Conservation (phyloP, 64 coral and sea anemone genomes). For the Acropora yongei region DNA sequence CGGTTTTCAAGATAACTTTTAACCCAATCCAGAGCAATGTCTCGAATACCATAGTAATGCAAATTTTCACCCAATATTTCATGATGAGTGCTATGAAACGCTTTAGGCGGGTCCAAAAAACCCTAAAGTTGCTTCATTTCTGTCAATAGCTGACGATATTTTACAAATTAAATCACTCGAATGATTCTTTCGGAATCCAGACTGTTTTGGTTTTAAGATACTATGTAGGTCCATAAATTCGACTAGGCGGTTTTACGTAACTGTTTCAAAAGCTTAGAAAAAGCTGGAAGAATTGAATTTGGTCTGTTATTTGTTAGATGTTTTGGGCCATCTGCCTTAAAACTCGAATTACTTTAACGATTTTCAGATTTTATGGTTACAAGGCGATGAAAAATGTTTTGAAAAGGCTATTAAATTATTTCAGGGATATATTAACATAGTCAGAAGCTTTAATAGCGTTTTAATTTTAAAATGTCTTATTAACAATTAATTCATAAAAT, state of each 20-base stretch:
- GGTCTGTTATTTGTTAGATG: background rate
- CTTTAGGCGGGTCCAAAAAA: background rate
- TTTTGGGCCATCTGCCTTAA: background rate
- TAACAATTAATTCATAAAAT: too few species aligned
- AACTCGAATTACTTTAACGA: background rate
- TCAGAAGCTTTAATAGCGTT: background rate
- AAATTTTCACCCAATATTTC: background rate
- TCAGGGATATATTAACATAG: background rate
- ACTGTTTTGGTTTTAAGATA: background rate
- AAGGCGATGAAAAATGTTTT: slow-evolving; percentile 8
- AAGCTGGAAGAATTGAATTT: background rate
- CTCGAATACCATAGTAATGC: background rate
- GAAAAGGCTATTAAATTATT: background rate
- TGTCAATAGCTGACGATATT: background rate
- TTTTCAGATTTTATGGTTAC: background rate
- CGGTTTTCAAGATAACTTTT: slow-evolving; percentile 3
- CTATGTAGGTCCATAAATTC: background rate
- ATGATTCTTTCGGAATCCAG: background rate
- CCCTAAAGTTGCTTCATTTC: background rate
- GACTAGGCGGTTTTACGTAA: background rate
- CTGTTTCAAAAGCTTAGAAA: background rate
- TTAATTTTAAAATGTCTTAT: too few species aligned
- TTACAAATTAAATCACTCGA: too few species aligned
- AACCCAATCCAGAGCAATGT: background rate
- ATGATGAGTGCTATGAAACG: background rate